phyloP scores from a whole-genome alignment of 37 sponge, comb jelly and placozoan species.

The Tethya wilhelma region DNA sequence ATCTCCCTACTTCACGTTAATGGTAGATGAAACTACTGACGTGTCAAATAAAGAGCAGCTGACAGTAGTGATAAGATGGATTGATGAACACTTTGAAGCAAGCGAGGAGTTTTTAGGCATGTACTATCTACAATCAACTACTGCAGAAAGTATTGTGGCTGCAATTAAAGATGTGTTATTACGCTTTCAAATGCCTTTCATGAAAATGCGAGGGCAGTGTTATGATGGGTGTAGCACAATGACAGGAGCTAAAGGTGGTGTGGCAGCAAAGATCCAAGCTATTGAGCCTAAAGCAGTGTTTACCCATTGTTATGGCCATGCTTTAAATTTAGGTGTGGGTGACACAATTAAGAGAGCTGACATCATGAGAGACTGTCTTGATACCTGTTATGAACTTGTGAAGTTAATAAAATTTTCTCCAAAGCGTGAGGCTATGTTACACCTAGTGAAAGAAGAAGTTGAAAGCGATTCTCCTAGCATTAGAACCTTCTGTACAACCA shows the following conservation, averaged over 20 bases:
- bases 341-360: slow-evolving; percentile 64
- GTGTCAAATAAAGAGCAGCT: slow-evolving; percentile 52
- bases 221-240: slow-evolving; percentile 82
- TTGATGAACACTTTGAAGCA: slow-evolving; percentile 33
- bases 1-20: slow-evolving; percentile 63
- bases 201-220: slow-evolving; percentile 69
- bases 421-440: slow-evolving; percentile 12
- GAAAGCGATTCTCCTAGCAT: slow-evolving; percentile 57
- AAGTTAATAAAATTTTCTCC: slow-evolving; percentile 77
- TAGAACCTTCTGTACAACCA: slow-evolving; percentile 58
- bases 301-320: slow-evolving; percentile 86
- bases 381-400: slow-evolving; percentile 61
- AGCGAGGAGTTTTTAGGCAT: slow-evolving; percentile 61
- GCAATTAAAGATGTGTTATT: slow-evolving; percentile 60
- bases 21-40: slow-evolving; percentile 75
- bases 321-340: slow-evolving; percentile 67
- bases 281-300: slow-evolving; percentile 73
- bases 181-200: slow-evolving; percentile 53
- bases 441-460: slow-evolving; percentile 59
- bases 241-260: slow-evolving; percentile 70
- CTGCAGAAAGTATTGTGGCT: slow-evolving; percentile 65
- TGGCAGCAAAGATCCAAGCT: slow-evolving; percentile 55
- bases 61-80: slow-evolving; percentile 55
- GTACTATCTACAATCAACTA: slow-evolving; percentile 33
- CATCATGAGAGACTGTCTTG: slow-evolving; percentile 66